These are phyloP conservation scores for Macrosteles quadrilineatus DNA, from an alignment of 1,140 invertebrate species.

Conservation along the genomic window DNA sequence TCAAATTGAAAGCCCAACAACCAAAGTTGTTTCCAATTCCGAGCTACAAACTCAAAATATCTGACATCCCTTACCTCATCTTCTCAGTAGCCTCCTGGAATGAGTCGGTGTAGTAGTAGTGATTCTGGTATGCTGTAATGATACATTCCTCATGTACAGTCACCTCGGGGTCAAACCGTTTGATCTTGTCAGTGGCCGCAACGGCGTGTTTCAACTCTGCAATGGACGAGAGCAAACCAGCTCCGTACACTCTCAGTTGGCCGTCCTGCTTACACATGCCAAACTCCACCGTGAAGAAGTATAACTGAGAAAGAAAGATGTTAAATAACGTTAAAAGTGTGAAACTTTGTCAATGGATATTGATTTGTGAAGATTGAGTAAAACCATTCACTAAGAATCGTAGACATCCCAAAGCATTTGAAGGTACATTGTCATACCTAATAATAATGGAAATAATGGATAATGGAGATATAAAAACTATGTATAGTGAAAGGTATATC, in stretches of 20 bases:
- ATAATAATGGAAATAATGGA: too few relatives aligned
- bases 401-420: too few relatives aligned
- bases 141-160: constrained; percentile 94
- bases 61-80: constrained; percentile 90
- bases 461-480: too few relatives aligned
- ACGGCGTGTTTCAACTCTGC: constrained; percentile 89
- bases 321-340: constrained; percentile 23
- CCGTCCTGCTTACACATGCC: constrained; percentile 92
- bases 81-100: constrained; percentile 99
- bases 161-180: constrained; percentile 88
- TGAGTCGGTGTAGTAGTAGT: constrained; percentile 96
- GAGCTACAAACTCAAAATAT: too few relatives aligned
- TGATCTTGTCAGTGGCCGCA: constrained; percentile 66
- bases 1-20: too few relatives aligned
- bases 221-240: constrained; percentile 92
- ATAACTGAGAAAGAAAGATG: constrained; percentile 73
- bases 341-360: not conserved
- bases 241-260: constrained; percentile 88
- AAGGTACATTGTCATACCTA: too few relatives aligned
- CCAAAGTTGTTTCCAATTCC: too few relatives aligned
- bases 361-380: not conserved
- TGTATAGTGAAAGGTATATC: too few relatives aligned
- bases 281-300: constrained; percentile 98
- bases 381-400: too few relatives aligned
- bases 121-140: constrained; percentile 96